Conservation (phyloP, 2,888 invertebrate genomes). For the Erynnis tages region DNA sequence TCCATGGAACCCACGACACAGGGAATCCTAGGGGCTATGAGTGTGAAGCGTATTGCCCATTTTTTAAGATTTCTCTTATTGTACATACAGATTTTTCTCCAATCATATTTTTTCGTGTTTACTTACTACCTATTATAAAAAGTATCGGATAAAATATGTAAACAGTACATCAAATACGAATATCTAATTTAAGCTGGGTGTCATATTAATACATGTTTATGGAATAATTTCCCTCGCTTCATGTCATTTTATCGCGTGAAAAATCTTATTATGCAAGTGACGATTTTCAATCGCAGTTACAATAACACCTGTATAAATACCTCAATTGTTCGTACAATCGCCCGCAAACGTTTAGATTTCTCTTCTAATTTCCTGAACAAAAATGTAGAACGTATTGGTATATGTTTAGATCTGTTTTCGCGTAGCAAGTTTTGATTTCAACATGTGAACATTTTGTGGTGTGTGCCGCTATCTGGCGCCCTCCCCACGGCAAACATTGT, state of each 20-base stretch:
- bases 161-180: too few species aligned
- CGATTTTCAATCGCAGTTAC: conserved; percentile 36
- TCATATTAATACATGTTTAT: too few species aligned
- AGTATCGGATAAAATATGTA: too few species aligned
- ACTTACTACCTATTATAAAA: too few species aligned
- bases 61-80: too few species aligned
- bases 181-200: too few species aligned
- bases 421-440: neutral
- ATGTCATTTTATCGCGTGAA: neutral
- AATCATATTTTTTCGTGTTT: too few species aligned
- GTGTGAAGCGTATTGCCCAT: too few species aligned
- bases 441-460: conserved; percentile 1
- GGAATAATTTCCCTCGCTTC: neutral
- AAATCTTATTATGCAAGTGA: conserved; percentile 17
- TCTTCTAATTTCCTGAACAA: neutral
- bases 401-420: neutral
- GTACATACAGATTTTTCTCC: too few species aligned
- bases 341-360: conserved; percentile 2
- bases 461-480: conserved; percentile 37
- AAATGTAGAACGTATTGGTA: conserved; percentile 1
- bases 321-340: conserved; percentile 28
- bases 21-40: too few species aligned
- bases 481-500: conserved; percentile 45
- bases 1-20: too few species aligned
- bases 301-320: conserved; percentile 52